These are phyloP conservation scores for Labeo catla DNA, from an alignment of 2,113 vertebrate species.

Conservation along the genomic window DNA sequence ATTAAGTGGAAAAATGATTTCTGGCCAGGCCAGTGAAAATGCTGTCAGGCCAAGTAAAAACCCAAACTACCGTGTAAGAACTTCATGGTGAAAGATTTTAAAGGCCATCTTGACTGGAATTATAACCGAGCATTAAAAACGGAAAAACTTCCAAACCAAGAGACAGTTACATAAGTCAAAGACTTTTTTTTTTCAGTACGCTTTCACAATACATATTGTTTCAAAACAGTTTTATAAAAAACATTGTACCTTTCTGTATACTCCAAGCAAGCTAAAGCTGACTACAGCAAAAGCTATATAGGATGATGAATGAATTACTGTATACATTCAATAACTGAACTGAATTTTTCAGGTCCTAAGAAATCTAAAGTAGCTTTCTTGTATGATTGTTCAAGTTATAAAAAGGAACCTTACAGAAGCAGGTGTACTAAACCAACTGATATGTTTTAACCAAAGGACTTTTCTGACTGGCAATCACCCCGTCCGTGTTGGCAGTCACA, in stretches of 20 bases:
- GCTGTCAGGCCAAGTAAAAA: neutral
- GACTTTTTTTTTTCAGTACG: neutral
- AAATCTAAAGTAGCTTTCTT: neutral
- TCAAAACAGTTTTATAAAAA: neutral
- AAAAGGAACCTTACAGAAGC: neutral
- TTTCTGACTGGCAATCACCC: neutral
- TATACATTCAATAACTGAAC: neutral
- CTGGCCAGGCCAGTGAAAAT: neutral
- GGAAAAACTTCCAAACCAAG: too few relatives aligned
- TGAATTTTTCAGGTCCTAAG: neutral
- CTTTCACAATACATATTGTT: neutral
- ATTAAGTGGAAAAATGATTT: too few relatives aligned
- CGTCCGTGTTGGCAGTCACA: conserved; percentile 20
- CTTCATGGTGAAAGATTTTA: neutral
- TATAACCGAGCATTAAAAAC: too few relatives aligned
- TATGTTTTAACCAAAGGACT: neutral
- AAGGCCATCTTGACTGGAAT: neutral
- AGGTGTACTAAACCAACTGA: neutral
- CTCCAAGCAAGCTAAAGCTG: neutral
- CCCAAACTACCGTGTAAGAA: neutral
- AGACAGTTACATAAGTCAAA: too few relatives aligned
- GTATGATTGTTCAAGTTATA: neutral
- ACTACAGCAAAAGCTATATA: neutral
- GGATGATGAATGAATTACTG: neutral
- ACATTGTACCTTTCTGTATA: neutral